phyloP scores from a whole-genome alignment of 2,797 vertebrate genomes.

The Rhyacichthys aspro region DNA sequence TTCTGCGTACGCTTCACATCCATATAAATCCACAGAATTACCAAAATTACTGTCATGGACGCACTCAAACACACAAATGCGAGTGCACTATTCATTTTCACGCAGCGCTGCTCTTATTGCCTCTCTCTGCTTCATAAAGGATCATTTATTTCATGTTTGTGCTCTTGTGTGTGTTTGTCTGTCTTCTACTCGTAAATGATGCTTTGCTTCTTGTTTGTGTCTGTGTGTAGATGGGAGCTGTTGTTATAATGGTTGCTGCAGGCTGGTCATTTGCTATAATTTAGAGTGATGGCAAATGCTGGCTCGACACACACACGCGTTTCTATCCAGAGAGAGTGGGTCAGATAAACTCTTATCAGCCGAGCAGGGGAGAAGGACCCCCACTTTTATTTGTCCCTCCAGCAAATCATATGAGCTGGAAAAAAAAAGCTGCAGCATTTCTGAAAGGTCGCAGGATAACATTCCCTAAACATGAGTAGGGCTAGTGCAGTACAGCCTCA shows the following conservation, averaged over 20 bases:
- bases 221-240: conserved; percentile 53
- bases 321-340: conserved; percentile 53
- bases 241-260: conserved; percentile 73
- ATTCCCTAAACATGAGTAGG: conserved; percentile 54
- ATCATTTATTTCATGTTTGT: conserved; percentile 74
- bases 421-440: no score
- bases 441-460: conserved; percentile 58
- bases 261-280: conserved; percentile 79
- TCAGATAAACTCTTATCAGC: conserved; percentile 75
- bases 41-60: conserved; percentile 38
- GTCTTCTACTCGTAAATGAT: conserved; percentile 70
- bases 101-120: conserved; percentile 71
- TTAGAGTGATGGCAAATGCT: conserved; percentile 76
- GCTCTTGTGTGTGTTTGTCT: conserved; percentile 63
- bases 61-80: conserved; percentile 20
- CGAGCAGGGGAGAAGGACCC: conserved; percentile 60
- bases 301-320: conserved; percentile 39
- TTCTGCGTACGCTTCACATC: conserved; percentile 65
- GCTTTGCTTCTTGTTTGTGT: conserved; percentile 39
- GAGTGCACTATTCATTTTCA: conserved; percentile 67
- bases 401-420: conserved; percentile 70
- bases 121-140: conserved; percentile 70
- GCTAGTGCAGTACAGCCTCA: conserved; percentile 47
- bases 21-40: conserved; percentile 68
- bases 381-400: conserved; percentile 69